These are phyloP conservation scores for Notothenia coriiceps DNA, from an alignment of 2,113 vertebrate genomes.

Conservation along the genomic window DNA sequence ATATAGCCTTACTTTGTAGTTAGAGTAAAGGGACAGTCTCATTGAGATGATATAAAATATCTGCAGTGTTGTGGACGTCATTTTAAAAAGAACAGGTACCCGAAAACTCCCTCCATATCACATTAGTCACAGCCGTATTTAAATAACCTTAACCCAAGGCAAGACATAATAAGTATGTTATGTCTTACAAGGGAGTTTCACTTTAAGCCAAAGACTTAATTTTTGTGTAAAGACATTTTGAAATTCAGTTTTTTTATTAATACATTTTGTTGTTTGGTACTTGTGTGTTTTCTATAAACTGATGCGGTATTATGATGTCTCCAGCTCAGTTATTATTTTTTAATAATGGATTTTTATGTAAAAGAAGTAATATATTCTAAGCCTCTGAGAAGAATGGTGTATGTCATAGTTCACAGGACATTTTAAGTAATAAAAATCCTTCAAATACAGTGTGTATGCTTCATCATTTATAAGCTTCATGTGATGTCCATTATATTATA, in stretches of 20 bases:
- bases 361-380: conserved; percentile 81
- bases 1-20: conserved; percentile 6
- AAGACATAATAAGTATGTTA: background rate
- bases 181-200: background rate
- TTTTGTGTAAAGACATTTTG: conserved; percentile 40
- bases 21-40: conserved; percentile 4
- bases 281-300: conserved; percentile 61
- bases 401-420: conserved; percentile 47
- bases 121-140: background rate
- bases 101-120: conserved; percentile 21
- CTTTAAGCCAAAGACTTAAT: conserved; percentile 64
- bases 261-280: conserved; percentile 33
- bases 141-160: conserved; percentile 10
- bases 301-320: conserved; percentile 52
- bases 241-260: conserved; percentile 4
- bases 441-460: background rate
- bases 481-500: background rate
- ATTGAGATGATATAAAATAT: background rate
- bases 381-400: conserved; percentile 34
- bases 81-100: conserved; percentile 3
- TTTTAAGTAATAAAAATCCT: conserved; percentile 46
- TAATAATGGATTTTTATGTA: conserved; percentile 67
- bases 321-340: conserved; percentile 63
- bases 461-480: conserved; percentile 26
- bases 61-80: background rate